These are phyloP conservation scores for Pholis gunnellus DNA, from an alignment of 2,113 vertebrate species.

Conservation along the genomic window DNA sequence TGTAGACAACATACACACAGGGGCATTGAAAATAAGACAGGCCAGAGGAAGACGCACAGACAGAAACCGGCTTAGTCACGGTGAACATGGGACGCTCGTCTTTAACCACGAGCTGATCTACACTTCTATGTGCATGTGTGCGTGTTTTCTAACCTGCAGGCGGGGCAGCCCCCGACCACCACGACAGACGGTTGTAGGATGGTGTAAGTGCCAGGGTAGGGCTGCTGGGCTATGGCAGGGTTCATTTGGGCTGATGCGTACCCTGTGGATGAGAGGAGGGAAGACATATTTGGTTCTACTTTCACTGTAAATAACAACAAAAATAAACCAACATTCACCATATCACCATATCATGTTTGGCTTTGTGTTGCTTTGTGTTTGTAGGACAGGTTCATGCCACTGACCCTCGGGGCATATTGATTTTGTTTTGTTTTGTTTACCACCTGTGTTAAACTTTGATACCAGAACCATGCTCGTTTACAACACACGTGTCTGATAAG, in stretches of 20 bases:
- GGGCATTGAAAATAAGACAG: neutral
- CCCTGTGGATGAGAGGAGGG: constrained; percentile 61
- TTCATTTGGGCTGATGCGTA: constrained; percentile 76
- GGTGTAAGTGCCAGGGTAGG: constrained; percentile 87
- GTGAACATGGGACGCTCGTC: constrained; percentile 1
- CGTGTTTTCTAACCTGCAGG: constrained; percentile 90
- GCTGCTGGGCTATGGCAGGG: constrained; percentile 82
- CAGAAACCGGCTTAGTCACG: constrained; percentile 12
- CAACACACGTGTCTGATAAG: neutral
- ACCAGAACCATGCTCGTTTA: neutral
- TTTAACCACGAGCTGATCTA: constrained; percentile 5
- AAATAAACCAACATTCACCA: neutral
- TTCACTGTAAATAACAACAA: neutral
- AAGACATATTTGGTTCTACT: neutral
- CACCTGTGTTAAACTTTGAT: constrained; percentile 27
- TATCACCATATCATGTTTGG: neutral
- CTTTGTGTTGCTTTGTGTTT: neutral
- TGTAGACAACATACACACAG: neutral
- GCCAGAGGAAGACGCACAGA: neutral
- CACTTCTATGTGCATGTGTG: neutral
- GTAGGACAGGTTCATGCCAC: neutral
- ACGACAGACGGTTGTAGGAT: constrained; percentile 96
- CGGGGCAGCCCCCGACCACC: constrained; percentile 96
- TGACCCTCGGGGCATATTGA: neutral
- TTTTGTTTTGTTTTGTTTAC: too few relatives aligned